Base-by-base conservation (phyloP, 2,888 invertebrate genomes). In the Drosophila anomalipes region DNA sequence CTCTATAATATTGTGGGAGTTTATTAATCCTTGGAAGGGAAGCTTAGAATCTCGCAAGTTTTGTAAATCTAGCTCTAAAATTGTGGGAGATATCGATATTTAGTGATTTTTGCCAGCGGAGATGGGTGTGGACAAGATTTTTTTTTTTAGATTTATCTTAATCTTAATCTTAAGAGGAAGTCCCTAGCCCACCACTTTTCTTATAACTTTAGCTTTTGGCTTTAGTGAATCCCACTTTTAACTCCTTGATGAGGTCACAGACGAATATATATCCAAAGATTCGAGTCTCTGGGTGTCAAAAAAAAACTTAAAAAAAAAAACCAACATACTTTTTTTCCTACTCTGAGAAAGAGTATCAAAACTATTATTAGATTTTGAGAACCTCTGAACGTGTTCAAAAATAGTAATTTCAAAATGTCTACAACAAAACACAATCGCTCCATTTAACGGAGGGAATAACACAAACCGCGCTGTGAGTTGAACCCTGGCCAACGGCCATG, bases 401-500 rank as follows among this genome's bases (percentile, higher is more conserved):
- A 47, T 47, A 47, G 4, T 26, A 2, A 49, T 33, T 12, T 28
- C 5, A 52, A 70, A 52, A 53, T 49, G 4, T 10, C 6, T 37
- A 22, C 12, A 54, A 28, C 19, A 39, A 47, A 47, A 26, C 28
- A n/a, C 4, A 26, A 16, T 19, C 14, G 54, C 10, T 32, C 26
- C 9, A 16, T 3, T 19, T 30, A 28, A 41, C 12, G 26, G 19
- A 35, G 16, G 26, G 26, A 26, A 47, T 16, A 47, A 26, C 37
- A 14, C 10, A 33, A 37, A 28, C 19, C 30, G 47, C 3, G 33
- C 60, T 63, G 79, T 35, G 91, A 89, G 49, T 90, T 78, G 86
- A 86, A 86, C 86, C 65, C 73, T 60, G 65, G 70, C 56, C 74
- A 72, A 60, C 81, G 58, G 58, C n/a, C 22, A 69, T 57, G 52